Conservation (phyloP, 2,888 invertebrate species). For the Tribolium freemani region DNA sequence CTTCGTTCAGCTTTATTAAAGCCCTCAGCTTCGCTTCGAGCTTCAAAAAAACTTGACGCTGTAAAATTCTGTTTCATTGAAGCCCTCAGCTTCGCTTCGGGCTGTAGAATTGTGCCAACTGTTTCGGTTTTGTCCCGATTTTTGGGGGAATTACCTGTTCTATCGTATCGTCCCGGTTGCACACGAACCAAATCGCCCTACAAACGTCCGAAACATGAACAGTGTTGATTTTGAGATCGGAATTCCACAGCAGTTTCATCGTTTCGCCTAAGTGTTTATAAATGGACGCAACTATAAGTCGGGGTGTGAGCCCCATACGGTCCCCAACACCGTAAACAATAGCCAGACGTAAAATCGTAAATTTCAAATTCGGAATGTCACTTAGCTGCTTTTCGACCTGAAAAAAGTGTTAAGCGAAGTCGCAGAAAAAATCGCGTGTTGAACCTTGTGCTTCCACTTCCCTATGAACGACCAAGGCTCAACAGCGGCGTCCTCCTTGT, state of each 20-base stretch:
- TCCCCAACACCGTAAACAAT: slow-evolving; percentile 91
- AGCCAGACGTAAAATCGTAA: slow-evolving; percentile 85
- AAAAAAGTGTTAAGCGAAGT: slow-evolving; percentile 18
- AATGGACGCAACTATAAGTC: slow-evolving; percentile 88
- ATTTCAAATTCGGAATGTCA: slow-evolving; percentile 78
- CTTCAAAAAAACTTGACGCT: no score
- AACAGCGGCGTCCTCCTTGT: slow-evolving; percentile 81
- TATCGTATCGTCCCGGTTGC: slow-evolving; percentile 60
- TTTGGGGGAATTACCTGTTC: slow-evolving; percentile 56
- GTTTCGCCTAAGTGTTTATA: slow-evolving; percentile 91
- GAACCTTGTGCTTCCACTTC: slow-evolving; percentile 81
- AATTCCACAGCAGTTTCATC: slow-evolving; percentile 93
- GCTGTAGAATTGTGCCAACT: no score
- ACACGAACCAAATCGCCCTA: slow-evolving; percentile 83
- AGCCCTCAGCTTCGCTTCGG: no score
- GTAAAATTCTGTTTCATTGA: no score
- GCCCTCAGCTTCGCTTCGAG: no score
- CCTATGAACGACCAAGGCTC: slow-evolving; percentile 91
- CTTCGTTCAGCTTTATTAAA: no score
- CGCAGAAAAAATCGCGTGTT: slow-evolving; percentile 67
- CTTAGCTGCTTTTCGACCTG: slow-evolving; percentile 83
- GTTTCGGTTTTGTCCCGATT: background rate
- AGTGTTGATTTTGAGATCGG: slow-evolving; percentile 87
- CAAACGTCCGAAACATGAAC: slow-evolving; percentile 90
- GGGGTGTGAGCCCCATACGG: slow-evolving; percentile 84